A percentile compares a stretch with the other conserved stretches of the same genome.
Conservation (phyloP, 2,113 vertebrate species). For the Percopsis transmontana region DNA sequence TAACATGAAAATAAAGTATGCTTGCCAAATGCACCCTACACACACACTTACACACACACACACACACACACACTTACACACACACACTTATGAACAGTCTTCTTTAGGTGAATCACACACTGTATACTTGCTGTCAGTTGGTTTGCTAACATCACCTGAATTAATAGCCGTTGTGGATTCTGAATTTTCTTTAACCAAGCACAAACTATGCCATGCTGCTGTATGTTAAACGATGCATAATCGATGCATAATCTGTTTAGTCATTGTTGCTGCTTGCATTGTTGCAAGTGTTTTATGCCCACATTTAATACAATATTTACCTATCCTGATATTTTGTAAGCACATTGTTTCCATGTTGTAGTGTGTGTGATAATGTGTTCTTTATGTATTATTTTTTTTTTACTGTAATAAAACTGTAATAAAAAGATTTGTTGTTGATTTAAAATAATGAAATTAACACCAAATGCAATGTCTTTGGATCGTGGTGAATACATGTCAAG, state of each 20-base stretch:
- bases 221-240: too few relatives aligned
- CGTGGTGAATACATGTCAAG: too few relatives aligned
- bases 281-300: too few relatives aligned
- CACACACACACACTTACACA: slow-evolving; percentile 1
- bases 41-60: slow-evolving; percentile 16
- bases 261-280: not conserved
- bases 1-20: slow-evolving; percentile 16
- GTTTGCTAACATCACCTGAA: not conserved
- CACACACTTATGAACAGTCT: not conserved
- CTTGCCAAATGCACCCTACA: not conserved
- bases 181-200: not conserved
- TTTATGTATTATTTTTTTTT: slow-evolving; percentile 14
- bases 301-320: not conserved
- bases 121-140: not conserved
- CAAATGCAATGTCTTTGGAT: too few relatives aligned
- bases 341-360: too few relatives aligned
- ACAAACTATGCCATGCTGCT: not conserved
- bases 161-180: not conserved
- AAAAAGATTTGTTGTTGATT: too few relatives aligned
- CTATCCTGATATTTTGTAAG: not conserved
- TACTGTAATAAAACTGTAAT: not conserved
- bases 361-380: not conserved
- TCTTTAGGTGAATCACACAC: slow-evolving; percentile 7
- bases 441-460: too few relatives aligned
- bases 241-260: not conserved